These are phyloP conservation scores for Apotomis turbidana DNA, from an alignment of 2,888 invertebrate species.

Conservation along the genomic window DNA sequence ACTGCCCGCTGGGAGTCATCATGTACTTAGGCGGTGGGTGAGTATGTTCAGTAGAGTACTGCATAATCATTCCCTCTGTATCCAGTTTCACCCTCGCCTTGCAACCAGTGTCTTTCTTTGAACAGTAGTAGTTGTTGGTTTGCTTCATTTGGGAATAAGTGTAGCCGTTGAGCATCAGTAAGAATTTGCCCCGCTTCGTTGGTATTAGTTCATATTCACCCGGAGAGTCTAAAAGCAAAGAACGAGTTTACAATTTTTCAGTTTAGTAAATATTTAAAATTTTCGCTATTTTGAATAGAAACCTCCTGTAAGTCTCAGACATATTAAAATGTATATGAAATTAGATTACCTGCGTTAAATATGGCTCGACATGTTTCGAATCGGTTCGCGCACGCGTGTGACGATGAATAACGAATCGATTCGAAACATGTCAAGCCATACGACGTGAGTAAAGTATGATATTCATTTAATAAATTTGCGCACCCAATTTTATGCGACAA, in stretches of 20 bases:
- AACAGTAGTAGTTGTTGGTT: slow-evolving; percentile 52
- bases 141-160: slow-evolving; percentile 46
- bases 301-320: too few relatives aligned
- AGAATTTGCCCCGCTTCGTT: slow-evolving; percentile 43
- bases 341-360: too few relatives aligned
- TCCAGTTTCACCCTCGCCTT: slow-evolving; percentile 48
- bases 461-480: too few relatives aligned
- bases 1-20: slow-evolving; percentile 48
- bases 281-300: too few relatives aligned
- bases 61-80: slow-evolving; percentile 41
- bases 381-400: too few relatives aligned
- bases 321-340: too few relatives aligned
- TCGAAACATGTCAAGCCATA: too few relatives aligned
- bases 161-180: slow-evolving; percentile 46
- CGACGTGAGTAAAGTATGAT: too few relatives aligned
- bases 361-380: too few relatives aligned
- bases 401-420: too few relatives aligned
- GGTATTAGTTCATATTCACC: slow-evolving; percentile 36
- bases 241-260: neutral
- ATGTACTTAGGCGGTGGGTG: slow-evolving; percentile 54
- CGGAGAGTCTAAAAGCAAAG: slow-evolving; percentile 21
- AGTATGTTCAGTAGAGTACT: slow-evolving; percentile 46
- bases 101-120: slow-evolving; percentile 52
- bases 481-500: too few relatives aligned
- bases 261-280: neutral